phyloP scores from a whole-genome alignment of 2,113 vertebrate genomes.

The Lynx canadensis region DNA sequence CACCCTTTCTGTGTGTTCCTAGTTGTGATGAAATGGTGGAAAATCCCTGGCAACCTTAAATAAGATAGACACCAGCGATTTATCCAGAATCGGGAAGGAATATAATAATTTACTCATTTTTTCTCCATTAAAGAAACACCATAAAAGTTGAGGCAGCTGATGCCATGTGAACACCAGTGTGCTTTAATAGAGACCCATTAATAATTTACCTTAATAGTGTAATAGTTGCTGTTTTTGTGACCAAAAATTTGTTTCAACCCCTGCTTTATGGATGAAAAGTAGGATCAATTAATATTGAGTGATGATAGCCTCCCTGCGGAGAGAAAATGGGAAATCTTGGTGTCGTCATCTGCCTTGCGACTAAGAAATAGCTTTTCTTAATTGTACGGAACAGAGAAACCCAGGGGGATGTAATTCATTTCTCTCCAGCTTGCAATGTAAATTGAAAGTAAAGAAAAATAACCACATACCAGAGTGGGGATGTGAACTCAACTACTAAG shows the following conservation, averaged over 20 bases:
- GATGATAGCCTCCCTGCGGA: conserved; percentile 64
- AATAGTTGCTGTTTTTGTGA: conserved; percentile 72
- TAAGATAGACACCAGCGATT: background rate
- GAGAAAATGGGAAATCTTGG: conserved; percentile 73
- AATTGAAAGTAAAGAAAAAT: conserved; percentile 66
- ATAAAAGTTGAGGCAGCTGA: background rate
- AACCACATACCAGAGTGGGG: background rate
- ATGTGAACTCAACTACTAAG: background rate
- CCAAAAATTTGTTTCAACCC: conserved; percentile 63
- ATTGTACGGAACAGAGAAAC: conserved; percentile 69
- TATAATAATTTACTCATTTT: conserved; percentile 46
- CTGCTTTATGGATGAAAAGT: conserved; percentile 74
- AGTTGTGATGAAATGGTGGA: conserved; percentile 59
- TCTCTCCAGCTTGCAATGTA: conserved; percentile 73
- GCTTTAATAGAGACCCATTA: conserved; percentile 59
- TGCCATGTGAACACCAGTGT: background rate
- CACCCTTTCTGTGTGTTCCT: conserved; percentile 50
- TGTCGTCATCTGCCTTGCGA: conserved; percentile 66
- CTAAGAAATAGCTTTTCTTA: conserved; percentile 78
- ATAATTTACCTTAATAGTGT: conserved; percentile 65
- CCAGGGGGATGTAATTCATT: conserved; percentile 61
- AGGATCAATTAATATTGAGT: conserved; percentile 77
- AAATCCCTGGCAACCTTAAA: conserved; percentile 55
- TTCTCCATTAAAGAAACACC: conserved; percentile 36
- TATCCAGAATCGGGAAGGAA: background rate